These are phyloP conservation scores for Leucoptera coffeella DNA, from an alignment of 2,888 invertebrate species.

Conservation along the genomic window DNA sequence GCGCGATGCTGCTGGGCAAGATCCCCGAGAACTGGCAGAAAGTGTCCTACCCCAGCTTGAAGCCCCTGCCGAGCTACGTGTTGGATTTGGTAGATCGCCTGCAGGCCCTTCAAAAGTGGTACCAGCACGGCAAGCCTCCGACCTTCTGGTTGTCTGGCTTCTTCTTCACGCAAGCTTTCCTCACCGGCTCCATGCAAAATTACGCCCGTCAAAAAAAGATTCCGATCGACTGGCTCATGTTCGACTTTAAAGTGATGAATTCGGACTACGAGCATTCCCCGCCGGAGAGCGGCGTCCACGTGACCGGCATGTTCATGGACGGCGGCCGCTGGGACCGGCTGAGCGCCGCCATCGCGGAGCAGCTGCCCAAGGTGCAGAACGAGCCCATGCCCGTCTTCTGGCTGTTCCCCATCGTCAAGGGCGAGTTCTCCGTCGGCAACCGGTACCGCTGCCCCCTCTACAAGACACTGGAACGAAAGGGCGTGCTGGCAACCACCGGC, in stretches of 20 bases:
- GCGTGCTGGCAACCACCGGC: slow-evolving; percentile 74
- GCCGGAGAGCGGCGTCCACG: slow-evolving; percentile 60
- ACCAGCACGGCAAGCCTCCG: slow-evolving; percentile 64
- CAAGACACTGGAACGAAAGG: slow-evolving; percentile 74
- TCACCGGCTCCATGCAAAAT: slow-evolving; percentile 87
- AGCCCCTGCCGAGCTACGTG: slow-evolving; percentile 77
- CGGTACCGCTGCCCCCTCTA: slow-evolving; percentile 73
- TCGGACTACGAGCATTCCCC: slow-evolving; percentile 29
- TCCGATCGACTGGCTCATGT: slow-evolving; percentile 77
- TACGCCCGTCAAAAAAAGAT: slow-evolving; percentile 80
- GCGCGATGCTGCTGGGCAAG: slow-evolving; percentile 63
- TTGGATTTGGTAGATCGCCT: slow-evolving; percentile 73
- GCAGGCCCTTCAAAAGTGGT: slow-evolving; percentile 65
- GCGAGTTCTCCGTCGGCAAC: slow-evolving; percentile 38
- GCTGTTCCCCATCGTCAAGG: slow-evolving; percentile 58
- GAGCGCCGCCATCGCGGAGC: slow-evolving; percentile 60
- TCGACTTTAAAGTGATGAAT: slow-evolving; percentile 62
- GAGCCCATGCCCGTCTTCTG: slow-evolving; percentile 75
- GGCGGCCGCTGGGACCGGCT: slow-evolving; percentile 80
- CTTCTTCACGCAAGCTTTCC: slow-evolving; percentile 88
- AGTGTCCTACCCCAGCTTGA: slow-evolving; percentile 84
- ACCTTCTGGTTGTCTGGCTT: slow-evolving; percentile 92
- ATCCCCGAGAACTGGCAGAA: slow-evolving; percentile 78
- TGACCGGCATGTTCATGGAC: slow-evolving; percentile 73
- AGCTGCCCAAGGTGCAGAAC: slow-evolving; percentile 73